These are phyloP conservation scores for Laticauda laticaudata DNA, from an alignment of 2,113 vertebrate species.

Conservation along the genomic window DNA sequence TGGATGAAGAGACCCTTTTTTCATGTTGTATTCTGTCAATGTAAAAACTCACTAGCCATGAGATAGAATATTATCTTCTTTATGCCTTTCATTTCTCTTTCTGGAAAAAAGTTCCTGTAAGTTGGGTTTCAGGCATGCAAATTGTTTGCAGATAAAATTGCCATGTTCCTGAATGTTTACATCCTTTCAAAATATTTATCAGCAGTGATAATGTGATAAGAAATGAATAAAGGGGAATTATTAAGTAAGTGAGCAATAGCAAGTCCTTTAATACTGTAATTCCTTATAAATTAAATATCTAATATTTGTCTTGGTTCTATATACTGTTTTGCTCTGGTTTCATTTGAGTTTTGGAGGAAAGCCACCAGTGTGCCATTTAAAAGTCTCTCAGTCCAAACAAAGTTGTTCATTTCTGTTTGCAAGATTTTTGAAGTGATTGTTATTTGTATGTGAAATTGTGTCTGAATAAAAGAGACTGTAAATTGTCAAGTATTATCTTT, in stretches of 20 bases:
- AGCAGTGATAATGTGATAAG: not conserved
- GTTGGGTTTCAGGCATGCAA: not conserved
- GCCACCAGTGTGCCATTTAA: not conserved
- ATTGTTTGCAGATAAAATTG: not conserved
- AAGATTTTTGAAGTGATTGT: not conserved
- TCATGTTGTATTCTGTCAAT: not conserved
- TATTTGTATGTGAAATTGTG: not conserved
- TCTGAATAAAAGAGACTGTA: not conserved
- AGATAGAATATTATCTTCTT: not conserved
- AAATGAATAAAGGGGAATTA: not conserved
- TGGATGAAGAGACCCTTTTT: not conserved
- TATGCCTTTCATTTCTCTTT: not conserved
- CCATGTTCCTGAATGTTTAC: not conserved
- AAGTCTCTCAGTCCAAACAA: not conserved
- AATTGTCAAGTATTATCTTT: not conserved
- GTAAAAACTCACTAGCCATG: not conserved
- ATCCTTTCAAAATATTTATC: not conserved
- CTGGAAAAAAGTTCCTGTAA: no score
- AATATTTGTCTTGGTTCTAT: not conserved
- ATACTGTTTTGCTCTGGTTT: not conserved
- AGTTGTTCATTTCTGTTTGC: not conserved
- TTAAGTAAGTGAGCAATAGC: not conserved
- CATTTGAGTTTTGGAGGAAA: not conserved
- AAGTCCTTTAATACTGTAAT: not conserved
- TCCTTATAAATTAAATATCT: not conserved